phyloP scores from a whole-genome alignment of 92 coral and sea anemone species.

The Galaxea fascicularis region DNA sequence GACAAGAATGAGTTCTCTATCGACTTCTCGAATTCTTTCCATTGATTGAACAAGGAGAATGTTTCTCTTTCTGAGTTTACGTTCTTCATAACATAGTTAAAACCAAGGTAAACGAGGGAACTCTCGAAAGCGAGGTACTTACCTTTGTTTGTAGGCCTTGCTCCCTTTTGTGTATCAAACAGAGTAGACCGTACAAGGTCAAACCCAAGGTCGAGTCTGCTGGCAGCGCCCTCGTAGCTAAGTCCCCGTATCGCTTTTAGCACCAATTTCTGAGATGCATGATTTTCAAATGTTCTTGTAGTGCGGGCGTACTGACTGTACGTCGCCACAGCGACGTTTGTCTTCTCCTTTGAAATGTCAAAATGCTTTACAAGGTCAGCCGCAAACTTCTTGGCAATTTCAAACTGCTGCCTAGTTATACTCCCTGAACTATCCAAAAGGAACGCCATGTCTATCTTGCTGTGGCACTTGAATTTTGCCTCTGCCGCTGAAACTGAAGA shows the following conservation, averaged over 20 bases:
- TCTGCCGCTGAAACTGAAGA: constrained; percentile 11
- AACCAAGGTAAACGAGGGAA: too few species aligned
- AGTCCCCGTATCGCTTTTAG: constrained; percentile 21
- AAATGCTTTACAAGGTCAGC: constrained; percentile 35
- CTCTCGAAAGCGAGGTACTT: not conserved
- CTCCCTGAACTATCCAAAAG: constrained; percentile 40
- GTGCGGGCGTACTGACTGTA: constrained; percentile 36
- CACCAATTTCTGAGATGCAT: not conserved
- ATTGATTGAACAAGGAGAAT: too few species aligned
- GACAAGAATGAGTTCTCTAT: too few species aligned
- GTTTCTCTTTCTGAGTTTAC: too few species aligned
- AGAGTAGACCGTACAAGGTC: constrained; percentile 13
- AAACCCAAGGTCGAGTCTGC: constrained; percentile 44
- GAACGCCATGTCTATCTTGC: constrained; percentile 27
- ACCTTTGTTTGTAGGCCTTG: constrained; percentile 20
- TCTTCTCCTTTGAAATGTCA: constrained; percentile 40
- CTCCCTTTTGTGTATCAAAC: constrained; percentile 13
- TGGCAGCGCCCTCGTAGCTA: constrained; percentile 34
- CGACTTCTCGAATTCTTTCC: too few species aligned
- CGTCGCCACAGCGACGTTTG: constrained; percentile 36
- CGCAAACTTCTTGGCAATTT: constrained; percentile 15
- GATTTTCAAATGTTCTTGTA: constrained; percentile 17
- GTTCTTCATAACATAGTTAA: too few species aligned
- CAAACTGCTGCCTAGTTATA: constrained; percentile 24
- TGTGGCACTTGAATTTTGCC: constrained; percentile 37